Base-by-base conservation (phyloP, 2,888 invertebrate genomes). In the Andrena hattorfiana region DNA sequence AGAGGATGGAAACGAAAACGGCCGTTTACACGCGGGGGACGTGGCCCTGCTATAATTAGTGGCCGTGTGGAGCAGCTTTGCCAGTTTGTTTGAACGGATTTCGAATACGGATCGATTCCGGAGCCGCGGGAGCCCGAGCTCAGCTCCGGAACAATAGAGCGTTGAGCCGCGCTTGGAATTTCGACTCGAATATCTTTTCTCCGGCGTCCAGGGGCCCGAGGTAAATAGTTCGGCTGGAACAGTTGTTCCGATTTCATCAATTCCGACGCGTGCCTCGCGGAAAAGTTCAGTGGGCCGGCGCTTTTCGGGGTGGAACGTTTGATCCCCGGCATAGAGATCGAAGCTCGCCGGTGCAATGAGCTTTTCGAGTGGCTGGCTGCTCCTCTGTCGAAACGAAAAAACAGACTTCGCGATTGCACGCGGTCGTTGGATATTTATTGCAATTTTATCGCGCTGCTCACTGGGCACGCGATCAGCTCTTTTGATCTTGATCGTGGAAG, bases 31-130 rank as follows among this genome's bases (percentile, higher is more conserved):
- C 67, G 62, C 2, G 56, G 70, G 70, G 56, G 70, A 62, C 68
- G 28, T 49, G 64, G 60, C 48, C 56, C 35, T 6, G 72, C 76
- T 84, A 84, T 77, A 77, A 83, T 79, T 79, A 79, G 83, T 68
- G 62, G n/a, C 26, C 60, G 56, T 49, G 28, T 63, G 68, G n/a
- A 35, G 30, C n/a, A 59, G 63, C 64, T 32, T 28, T 49, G 51
- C 35, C 49, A 77, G 62, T 77, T 64, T 32, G 23, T 71, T 64
- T 16, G 26, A 28, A 71, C 67, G 71, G 42, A 56, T 59, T 48
- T 30, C n/a, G 56, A 62, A 32, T 42, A 56, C 23, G 23, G 54
- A 70, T 60, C 28, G 75, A 64, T 64, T 26, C 16, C 13, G 26
- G 54, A 42, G 26, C 32, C 54, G 32, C 63, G 63, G 35, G 26